These are phyloP conservation scores for Acipenser oxyrinchus DNA, from an alignment of 2,797 vertebrate genomes.

Conservation along the genomic window DNA sequence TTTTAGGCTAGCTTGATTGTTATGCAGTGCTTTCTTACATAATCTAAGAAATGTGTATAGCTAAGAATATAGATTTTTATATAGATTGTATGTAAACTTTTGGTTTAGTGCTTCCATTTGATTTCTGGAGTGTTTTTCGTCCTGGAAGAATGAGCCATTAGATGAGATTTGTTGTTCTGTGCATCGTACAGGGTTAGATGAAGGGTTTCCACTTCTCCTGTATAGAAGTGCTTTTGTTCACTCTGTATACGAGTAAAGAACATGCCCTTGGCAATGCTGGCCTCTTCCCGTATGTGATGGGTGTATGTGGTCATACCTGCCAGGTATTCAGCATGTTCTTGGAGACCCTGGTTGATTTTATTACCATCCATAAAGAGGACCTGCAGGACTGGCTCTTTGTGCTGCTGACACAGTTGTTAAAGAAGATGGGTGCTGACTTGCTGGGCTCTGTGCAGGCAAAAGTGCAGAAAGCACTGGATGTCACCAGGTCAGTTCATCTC, in stretches of 20 bases:
- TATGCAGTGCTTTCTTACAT: too few species aligned
- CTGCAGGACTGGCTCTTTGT: slow-evolving; percentile 95
- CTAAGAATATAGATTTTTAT: too few species aligned
- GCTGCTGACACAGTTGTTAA: slow-evolving; percentile 88
- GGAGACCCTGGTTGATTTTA: slow-evolving; percentile 93
- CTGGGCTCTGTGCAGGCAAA: slow-evolving; percentile 92
- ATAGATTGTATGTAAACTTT: too few species aligned
- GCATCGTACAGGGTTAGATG: background rate
- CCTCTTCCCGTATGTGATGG: too few species aligned
- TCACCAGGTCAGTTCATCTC: slow-evolving; percentile 70
- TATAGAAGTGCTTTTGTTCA: slow-evolving; percentile 1
- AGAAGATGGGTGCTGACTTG: slow-evolving; percentile 95
- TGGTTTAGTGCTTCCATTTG: too few species aligned
- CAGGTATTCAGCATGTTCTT: slow-evolving; percentile 98
- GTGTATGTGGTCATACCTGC: slow-evolving; percentile 30
- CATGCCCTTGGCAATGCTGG: background rate
- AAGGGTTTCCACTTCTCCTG: background rate
- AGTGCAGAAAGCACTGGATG: slow-evolving; percentile 88
- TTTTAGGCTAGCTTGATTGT: too few species aligned
- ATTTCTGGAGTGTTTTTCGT: background rate
- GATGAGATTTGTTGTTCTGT: too few species aligned
- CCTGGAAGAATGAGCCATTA: background rate
- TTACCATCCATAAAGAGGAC: slow-evolving; percentile 87
- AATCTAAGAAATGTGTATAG: too few species aligned
- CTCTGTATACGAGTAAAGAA: background rate